Conservation (phyloP, 2,113 vertebrate species). For the Stomatorhinus ivindoensis region DNA sequence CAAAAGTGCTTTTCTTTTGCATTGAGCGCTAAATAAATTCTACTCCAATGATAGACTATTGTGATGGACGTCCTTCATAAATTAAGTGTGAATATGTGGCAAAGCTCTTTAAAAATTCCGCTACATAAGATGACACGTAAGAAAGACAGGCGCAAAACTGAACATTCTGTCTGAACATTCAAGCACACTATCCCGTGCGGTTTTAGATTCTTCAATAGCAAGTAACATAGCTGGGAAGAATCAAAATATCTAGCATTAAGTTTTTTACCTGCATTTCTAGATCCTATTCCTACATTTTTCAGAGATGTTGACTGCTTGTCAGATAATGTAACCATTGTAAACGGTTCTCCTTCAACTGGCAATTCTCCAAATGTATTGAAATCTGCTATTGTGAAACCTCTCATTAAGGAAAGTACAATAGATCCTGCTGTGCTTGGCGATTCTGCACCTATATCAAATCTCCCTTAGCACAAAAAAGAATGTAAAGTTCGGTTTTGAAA, state of each 20-base stretch:
- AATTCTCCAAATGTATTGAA: slow-evolving; percentile 1
- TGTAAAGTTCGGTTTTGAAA: background rate
- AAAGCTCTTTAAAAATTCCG: background rate
- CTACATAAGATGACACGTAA: background rate
- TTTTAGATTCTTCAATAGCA: background rate
- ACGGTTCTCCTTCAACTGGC: background rate
- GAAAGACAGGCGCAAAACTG: background rate
- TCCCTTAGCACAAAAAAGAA: background rate
- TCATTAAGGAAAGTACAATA: background rate
- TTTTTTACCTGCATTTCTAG: background rate
- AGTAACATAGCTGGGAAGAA: background rate
- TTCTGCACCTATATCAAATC: slow-evolving; percentile 4
- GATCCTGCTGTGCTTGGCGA: background rate
- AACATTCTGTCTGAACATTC: background rate
- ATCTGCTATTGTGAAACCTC: background rate
- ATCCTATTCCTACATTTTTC: background rate
- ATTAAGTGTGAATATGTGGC: background rate
- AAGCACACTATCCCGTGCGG: background rate
- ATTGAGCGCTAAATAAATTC: background rate
- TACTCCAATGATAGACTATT: background rate
- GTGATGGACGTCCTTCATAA: background rate
- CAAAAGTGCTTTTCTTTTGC: background rate
- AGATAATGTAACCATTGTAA: background rate
- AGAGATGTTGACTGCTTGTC: background rate
- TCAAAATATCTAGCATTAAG: background rate